Evolutionary conservation across 2,888 invertebrate species (phyloP).

Genomic region (Lamellibrachia columna): DNA sequence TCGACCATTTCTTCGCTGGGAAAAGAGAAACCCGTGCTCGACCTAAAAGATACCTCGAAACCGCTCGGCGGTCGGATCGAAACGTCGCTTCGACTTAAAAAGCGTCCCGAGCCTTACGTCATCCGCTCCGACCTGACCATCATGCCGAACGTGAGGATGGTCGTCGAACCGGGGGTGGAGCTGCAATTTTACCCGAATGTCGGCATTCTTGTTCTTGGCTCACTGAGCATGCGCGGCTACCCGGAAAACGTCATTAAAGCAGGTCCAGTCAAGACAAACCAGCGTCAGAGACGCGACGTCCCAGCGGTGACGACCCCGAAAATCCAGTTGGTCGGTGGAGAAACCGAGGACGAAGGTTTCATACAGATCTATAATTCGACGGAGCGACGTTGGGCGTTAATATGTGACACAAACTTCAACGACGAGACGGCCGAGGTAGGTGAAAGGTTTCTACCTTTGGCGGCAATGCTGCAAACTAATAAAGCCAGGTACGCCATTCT

Average conservation of each 20-base stretch:
- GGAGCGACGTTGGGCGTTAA: constrained; percentile 94
- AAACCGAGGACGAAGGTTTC: constrained; percentile 83
- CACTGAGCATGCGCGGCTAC: constrained; percentile 82
- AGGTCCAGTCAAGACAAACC: constrained; percentile 37
- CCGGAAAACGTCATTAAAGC: constrained; percentile 47
- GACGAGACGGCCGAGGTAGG: constrained; percentile 87
- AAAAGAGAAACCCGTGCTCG: constrained; percentile 46
- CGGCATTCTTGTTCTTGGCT: constrained; percentile 93
- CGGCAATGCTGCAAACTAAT: background rate
- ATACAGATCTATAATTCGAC: constrained; percentile 94
- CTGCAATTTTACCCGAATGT: constrained; percentile 96
- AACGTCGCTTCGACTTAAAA: constrained; percentile 66
- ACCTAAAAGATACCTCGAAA: constrained; percentile 41
- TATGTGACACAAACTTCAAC: constrained; percentile 94
- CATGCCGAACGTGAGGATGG: constrained; percentile 90
- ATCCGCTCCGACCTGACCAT: constrained; percentile 91
- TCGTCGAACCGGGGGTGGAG: constrained; percentile 86
- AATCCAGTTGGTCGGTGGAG: constrained; percentile 57
- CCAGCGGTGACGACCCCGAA: background rate
- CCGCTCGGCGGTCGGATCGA: constrained; percentile 70
- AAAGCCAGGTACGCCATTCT: background rate
- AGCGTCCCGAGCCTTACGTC: constrained; percentile 52
- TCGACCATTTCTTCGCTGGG: constrained; percentile 49
- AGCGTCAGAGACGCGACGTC: background rate
- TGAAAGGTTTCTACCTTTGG: background rate